phyloP scores from a whole-genome alignment of 1,140 invertebrate genomes.

The Amphibalanus amphitrite region DNA sequence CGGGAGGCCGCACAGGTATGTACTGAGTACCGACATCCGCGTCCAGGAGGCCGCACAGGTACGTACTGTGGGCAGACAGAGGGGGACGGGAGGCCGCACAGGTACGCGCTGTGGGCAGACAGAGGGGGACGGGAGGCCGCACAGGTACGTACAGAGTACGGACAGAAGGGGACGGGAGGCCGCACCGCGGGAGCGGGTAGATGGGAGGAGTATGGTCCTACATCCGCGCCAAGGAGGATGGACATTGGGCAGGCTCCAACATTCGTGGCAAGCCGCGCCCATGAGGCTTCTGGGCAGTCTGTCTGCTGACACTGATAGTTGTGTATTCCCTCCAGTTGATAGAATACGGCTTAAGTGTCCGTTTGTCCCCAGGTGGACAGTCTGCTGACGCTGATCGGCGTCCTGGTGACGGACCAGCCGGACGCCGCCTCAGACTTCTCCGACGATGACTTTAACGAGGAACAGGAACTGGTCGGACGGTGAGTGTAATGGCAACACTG shows the following conservation, averaged over 20 bases:
- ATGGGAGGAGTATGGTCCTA: background rate
- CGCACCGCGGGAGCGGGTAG: background rate
- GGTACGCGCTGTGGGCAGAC: too few relatives aligned
- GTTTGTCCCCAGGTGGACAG: background rate
- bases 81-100: too few relatives aligned
- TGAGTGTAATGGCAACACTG: constrained; percentile 18
- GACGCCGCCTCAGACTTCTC: constrained; percentile 31
- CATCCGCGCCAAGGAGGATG: too few relatives aligned
- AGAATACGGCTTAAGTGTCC: background rate
- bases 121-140: too few relatives aligned
- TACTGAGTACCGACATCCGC: too few relatives aligned
- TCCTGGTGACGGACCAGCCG: constrained; percentile 66
- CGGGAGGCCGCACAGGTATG: too few relatives aligned
- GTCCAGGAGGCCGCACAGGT: too few relatives aligned
- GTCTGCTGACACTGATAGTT: background rate
- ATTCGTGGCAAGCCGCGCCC: background rate
- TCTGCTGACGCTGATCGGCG: constrained; percentile 58
- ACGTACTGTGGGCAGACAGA: too few relatives aligned
- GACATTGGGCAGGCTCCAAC: too few relatives aligned
- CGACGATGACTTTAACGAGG: constrained; percentile 86
- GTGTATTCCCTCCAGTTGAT: too few relatives aligned
- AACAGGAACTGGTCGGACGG: constrained; percentile 77
- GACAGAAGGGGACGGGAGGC: constrained; percentile 48
- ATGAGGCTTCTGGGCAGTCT: background rate
- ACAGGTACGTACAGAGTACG: constrained; percentile 50